phyloP scores from a whole-genome alignment of 2,888 invertebrate genomes.

The Rhingia rostrata region DNA sequence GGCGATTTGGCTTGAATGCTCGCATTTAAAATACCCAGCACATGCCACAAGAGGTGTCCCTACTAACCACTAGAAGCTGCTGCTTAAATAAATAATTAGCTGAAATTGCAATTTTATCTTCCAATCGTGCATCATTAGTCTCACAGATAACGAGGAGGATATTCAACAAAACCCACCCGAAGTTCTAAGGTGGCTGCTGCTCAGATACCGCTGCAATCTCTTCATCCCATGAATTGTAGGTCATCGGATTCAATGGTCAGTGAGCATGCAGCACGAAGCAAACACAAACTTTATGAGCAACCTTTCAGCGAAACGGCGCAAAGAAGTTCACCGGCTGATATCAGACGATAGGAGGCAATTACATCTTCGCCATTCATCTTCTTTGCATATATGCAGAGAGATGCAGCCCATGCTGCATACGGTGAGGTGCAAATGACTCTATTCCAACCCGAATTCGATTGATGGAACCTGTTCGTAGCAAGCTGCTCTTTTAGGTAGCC shows the following conservation, averaged over 20 bases:
- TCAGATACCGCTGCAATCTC: constrained; percentile 7
- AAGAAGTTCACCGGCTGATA: constrained; percentile 3
- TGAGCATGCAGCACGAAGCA: not conserved
- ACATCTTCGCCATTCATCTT: constrained; percentile 4
- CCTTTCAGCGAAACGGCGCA: constrained; percentile 15
- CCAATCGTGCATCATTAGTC: constrained; percentile 17
- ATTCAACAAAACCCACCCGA: constrained; percentile 1
- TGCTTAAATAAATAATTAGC: not conserved
- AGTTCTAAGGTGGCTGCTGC: not conserved
- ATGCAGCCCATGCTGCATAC: constrained; percentile 1
- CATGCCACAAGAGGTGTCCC: too few species aligned
- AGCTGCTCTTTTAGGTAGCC: not conserved
- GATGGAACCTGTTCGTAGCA: constrained; percentile 54
- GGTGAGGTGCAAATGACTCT: constrained; percentile 63
- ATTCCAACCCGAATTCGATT: constrained; percentile 63
- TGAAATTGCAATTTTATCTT: constrained; percentile 6
- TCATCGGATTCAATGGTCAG: constrained; percentile 24
- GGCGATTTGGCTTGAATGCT: too few species aligned
- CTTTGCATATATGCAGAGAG: constrained; percentile 26
- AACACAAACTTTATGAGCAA: constrained; percentile 22
- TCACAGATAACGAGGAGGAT: not conserved
- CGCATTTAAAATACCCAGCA: too few species aligned
- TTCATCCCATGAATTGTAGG: constrained; percentile 43
- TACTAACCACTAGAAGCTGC: too few species aligned
- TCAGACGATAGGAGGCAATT: not conserved